These are phyloP conservation scores for Chamaea fasciata DNA, from an alignment of 2,113 vertebrate genomes.

Conservation along the genomic window DNA sequence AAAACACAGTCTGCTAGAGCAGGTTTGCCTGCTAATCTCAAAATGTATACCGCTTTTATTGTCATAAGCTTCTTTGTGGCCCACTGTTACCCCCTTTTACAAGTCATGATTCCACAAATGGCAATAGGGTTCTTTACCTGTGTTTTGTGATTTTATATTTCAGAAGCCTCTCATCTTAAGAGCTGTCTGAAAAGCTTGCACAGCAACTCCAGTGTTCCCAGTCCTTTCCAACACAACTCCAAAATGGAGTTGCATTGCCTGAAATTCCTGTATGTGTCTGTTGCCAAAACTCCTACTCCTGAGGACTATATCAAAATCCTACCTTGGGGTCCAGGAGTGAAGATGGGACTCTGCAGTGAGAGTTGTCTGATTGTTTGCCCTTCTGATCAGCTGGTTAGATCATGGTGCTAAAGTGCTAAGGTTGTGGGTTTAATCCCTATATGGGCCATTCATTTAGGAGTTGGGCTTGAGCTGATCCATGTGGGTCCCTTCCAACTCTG, in stretches of 20 bases:
- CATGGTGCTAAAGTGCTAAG: neutral
- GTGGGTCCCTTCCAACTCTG: neutral
- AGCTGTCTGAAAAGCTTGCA: neutral
- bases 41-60: neutral
- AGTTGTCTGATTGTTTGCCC: neutral
- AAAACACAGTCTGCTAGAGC: neutral
- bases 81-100: neutral
- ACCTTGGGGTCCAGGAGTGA: neutral
- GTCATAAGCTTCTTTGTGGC: neutral
- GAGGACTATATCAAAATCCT: neutral
- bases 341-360: neutral
- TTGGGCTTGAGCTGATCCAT: neutral
- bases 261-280: neutral
- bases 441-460: neutral
- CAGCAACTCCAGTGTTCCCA: neutral
- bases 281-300: neutral
- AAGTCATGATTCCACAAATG: neutral
- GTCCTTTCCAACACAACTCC: neutral
- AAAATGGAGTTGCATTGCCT: neutral
- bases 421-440: neutral
- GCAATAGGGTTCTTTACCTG: neutral
- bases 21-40: neutral
- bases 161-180: neutral
- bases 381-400: neutral
- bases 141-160: neutral